phyloP scores from a whole-genome alignment of 2,113 vertebrate species.

The Corythornis madagascariensis region DNA sequence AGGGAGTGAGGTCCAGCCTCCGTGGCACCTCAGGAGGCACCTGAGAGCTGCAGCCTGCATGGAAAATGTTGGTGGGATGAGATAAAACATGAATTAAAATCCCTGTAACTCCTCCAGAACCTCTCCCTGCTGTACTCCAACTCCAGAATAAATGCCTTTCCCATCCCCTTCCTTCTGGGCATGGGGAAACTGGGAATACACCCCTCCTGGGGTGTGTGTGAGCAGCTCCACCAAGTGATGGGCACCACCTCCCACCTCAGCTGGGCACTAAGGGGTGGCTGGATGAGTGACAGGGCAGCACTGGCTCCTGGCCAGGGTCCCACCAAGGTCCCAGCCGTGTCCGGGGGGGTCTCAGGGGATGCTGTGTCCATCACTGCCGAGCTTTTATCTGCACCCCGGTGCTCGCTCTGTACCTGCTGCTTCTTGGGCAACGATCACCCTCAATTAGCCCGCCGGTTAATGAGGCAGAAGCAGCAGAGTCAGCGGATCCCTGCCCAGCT shows the following conservation, averaged over 20 bases:
- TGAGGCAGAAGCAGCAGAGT: background rate
- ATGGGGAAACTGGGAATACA: background rate
- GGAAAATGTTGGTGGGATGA: background rate
- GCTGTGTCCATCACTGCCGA: rapidly evolving
- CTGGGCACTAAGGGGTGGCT: rapidly evolving
- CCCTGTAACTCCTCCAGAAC: background rate
- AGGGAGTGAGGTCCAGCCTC: background rate
- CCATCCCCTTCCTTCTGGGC: background rate
- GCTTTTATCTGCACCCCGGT: rapidly evolving
- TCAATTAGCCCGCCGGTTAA: background rate
- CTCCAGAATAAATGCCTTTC: background rate
- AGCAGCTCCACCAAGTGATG: background rate
- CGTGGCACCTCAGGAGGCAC: too few relatives aligned
- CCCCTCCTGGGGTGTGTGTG: background rate
- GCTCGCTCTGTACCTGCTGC: rapidly evolving
- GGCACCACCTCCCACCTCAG: background rate
- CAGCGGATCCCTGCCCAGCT: background rate
- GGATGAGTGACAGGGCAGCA: background rate
- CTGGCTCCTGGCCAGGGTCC: background rate
- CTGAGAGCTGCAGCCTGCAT: rapidly evolving
- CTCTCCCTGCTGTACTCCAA: background rate
- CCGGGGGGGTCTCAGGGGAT: rapidly evolving
- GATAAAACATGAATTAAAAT: background rate
- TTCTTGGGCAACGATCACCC: background rate
- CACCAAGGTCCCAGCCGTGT: rapidly evolving